Evolutionary conservation across 2,797 vertebrate species (phyloP).

Genomic region (Acanthurus leucopareius): DNA sequence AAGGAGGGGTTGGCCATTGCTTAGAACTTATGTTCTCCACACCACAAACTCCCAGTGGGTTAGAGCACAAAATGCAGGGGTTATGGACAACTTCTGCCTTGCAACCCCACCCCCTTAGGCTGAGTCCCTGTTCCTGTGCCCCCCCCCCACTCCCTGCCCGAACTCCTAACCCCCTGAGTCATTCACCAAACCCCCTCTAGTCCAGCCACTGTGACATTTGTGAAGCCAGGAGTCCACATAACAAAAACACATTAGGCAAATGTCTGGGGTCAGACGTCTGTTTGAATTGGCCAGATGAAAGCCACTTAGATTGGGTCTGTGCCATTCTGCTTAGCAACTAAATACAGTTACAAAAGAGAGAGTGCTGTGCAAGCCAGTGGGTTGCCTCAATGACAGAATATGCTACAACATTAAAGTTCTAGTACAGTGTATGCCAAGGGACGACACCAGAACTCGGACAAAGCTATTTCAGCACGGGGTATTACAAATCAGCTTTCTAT

Average conservation of each 20-base stretch:
- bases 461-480: conserved; percentile 52
- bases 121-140: conserved; percentile 53
- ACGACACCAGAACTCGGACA: conserved; percentile 47
- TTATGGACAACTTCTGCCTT: conserved; percentile 72
- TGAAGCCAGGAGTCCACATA: conserved; percentile 87
- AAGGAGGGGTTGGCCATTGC: conserved; percentile 47
- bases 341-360: conserved; percentile 74
- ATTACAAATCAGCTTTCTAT: conserved; percentile 62
- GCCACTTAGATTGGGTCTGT: conserved; percentile 82
- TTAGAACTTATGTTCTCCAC: conserved; percentile 72
- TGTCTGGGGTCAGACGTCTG: conserved; percentile 88
- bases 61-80: conserved; percentile 78
- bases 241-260: conserved; percentile 91
- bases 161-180: conserved; percentile 61
- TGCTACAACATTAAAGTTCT: conserved; percentile 57
- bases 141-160: not conserved
- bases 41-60: conserved; percentile 73
- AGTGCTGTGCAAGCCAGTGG: conserved; percentile 59
- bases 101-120: conserved; percentile 61
- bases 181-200: conserved; percentile 77
- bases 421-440: conserved; percentile 42
- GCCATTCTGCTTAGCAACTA: conserved; percentile 79
- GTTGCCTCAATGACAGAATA: conserved; percentile 72
- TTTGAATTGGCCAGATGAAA: conserved; percentile 89
- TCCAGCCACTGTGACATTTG: conserved; percentile 85